Base-by-base conservation (phyloP, 1,140 invertebrate species). In the Drosophila kepulauana region DNA sequence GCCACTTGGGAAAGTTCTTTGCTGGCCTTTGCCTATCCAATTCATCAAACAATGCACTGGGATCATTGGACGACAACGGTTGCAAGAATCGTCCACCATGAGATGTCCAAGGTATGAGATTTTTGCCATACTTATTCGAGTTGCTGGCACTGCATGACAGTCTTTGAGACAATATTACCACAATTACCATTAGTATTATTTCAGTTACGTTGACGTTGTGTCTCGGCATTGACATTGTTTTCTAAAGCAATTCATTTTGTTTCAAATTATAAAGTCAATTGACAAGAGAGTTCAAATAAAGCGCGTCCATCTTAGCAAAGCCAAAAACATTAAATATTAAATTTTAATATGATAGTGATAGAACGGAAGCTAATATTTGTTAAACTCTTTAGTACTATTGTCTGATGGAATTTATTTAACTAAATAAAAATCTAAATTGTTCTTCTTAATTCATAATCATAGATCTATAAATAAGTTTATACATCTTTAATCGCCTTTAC, bases 161-260 rank as follows among this genome's bases (percentile, higher is more conserved):
- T 33, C 58, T n/a, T 35, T 38, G 68, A 3, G 35, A 38, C 16
- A 51, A 20, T 7, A 51, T 43, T 49, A 66, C 41, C 43, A 74
- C 43, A 46, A 87, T 54, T 41, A 72, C 62, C 59, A 75, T 63
- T 52, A 87, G 43, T 52, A 65, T 45, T 65, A 75, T 15, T 56
- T 16, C n/a, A 25, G 51, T 15, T 58, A 33, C 25, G 38, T 51
- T 57, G 64, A 33, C 25, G 38, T 51, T 57, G 64, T 52, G 61
- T 41, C 41, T 56, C 35, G 20, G 35, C 52, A 48, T 74, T 88
- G 85, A 80, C 84, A 87, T 86, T 69, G 66, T 88, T 87, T 38
- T 69, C 52, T 28, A 59, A 43, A 56, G 38, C 41, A 48, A 35
- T 54, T 41, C 58, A 79, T 68, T 20, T 66, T 66, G 41, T 16